phyloP scores from a whole-genome alignment of 2,113 vertebrate genomes.

The Ifrita kowaldi region DNA sequence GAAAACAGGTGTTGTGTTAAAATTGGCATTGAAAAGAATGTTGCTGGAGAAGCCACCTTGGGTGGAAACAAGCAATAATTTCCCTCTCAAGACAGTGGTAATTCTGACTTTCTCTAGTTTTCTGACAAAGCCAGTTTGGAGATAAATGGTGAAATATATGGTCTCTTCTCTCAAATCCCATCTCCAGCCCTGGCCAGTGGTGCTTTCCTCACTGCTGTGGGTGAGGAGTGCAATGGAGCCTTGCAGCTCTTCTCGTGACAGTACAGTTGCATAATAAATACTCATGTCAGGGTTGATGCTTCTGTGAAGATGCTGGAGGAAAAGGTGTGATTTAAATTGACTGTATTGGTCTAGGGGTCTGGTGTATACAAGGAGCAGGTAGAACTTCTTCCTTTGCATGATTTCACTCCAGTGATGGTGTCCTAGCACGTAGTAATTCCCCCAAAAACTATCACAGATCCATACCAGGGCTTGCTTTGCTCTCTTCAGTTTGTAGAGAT shows the following conservation, averaged over 20 bases:
- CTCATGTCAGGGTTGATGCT: background rate
- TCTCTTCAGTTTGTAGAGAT: background rate
- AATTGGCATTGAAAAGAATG: background rate
- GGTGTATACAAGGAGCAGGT: background rate
- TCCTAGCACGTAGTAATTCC: background rate
- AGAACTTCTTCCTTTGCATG: background rate
- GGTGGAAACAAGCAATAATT: background rate
- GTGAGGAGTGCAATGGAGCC: background rate
- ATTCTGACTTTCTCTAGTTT: background rate
- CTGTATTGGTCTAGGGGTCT: background rate
- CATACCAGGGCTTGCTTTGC: background rate
- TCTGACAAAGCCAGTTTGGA: background rate
- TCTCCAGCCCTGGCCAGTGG: background rate
- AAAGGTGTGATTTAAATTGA: background rate
- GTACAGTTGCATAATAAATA: background rate
- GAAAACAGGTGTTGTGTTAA: background rate
- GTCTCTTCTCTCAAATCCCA: background rate
- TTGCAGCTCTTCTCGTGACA: background rate
- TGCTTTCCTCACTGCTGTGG: background rate
- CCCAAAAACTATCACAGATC: background rate
- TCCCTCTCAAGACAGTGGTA: background rate
- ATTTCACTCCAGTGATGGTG: background rate
- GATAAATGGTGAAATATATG: background rate
- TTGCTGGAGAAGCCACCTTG: background rate
- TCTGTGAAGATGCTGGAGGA: background rate